Percentiles rank a stretch among this genome's conserved stretches.
phyloP scores from a whole-genome alignment of 2,888 invertebrate species.

The Ophion ventricosus region DNA sequence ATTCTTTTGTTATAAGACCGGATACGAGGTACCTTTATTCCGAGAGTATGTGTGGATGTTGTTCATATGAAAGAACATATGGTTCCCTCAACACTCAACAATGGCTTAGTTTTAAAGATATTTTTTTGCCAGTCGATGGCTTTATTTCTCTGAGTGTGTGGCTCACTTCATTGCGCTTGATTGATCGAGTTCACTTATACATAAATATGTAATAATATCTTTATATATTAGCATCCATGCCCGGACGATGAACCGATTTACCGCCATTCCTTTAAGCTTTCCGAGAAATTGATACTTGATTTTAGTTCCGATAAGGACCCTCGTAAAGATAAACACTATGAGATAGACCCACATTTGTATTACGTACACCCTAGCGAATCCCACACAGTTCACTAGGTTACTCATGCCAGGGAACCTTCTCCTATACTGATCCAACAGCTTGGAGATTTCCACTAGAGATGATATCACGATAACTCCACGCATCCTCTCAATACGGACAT shows the following conservation, averaged over 20 bases:
- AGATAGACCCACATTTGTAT: slow-evolving; percentile 57
- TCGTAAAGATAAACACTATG: slow-evolving; percentile 74
- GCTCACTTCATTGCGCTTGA: background rate
- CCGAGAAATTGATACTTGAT: slow-evolving; percentile 77
- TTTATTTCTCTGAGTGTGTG: background rate
- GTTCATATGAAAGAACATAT: background rate
- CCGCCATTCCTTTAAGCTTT: slow-evolving; percentile 68
- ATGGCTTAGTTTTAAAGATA: background rate
- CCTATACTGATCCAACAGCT: background rate
- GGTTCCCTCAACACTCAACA: no score
- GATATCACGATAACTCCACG: background rate
- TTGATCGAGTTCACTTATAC: background rate
- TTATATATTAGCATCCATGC: background rate
- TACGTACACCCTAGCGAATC: background rate
- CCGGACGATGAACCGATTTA: background rate
- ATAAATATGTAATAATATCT: background rate
- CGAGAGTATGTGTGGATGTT: background rate
- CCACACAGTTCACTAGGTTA: background rate
- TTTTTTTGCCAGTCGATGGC: background rate
- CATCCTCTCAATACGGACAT: background rate
- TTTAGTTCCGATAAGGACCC: slow-evolving; percentile 71
- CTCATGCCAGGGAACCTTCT: background rate
- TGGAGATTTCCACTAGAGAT: background rate
- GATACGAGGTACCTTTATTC: background rate
- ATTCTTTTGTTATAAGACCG: background rate